Base-by-base conservation (phyloP, 1,140 invertebrate genomes). In the Bombus sibiricus region DNA sequence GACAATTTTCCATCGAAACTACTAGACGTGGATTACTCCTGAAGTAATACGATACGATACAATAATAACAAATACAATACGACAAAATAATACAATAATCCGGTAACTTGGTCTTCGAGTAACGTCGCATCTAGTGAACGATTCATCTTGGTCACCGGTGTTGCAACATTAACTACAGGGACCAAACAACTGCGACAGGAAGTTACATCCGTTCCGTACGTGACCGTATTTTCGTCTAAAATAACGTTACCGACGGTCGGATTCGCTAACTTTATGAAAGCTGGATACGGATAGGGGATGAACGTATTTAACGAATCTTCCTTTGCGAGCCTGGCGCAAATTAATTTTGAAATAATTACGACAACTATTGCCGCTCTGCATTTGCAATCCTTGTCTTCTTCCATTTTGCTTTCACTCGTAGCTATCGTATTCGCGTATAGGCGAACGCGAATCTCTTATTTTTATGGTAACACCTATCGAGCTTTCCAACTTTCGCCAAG, bases 281-380 rank as follows among this genome's bases (percentile, higher is more conserved):
- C n/a, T 5, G 41, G 53, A 73, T 34, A 39, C 28, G 22, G 22
- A 22, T 0, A 53, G 0, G 1, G 28, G 12, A 25, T 15, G 66
- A 28, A 22, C 69, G 57, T 32, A 41, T n/a, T 64, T 37, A 34
- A n/a, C 39, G 28, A 57, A 64, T 59, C 39, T n/a, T n/a, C 18
- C 43, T n/a, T 22, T 10, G 22, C 9, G 2, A 39, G 0, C 8
- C 18, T 15, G 37, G 41, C 18, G 39, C 37, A 43, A 82, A 34
- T 82, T 74, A 43, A 43, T 74, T 34, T 62, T 32, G 59, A 81
- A n/a, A 74, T 83, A 66, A 66, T 75, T 72, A 47, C 22, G 32
- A 1, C 41, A 25, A n/a, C n/a, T 13, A 4, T 5, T 22, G 6
- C 34, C 37, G 9, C 22, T 13, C n/a, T 53, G 9, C n/a, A 22